Conservation (phyloP, 2,797 vertebrate species). For the Hoplostethus mediterraneus region DNA sequence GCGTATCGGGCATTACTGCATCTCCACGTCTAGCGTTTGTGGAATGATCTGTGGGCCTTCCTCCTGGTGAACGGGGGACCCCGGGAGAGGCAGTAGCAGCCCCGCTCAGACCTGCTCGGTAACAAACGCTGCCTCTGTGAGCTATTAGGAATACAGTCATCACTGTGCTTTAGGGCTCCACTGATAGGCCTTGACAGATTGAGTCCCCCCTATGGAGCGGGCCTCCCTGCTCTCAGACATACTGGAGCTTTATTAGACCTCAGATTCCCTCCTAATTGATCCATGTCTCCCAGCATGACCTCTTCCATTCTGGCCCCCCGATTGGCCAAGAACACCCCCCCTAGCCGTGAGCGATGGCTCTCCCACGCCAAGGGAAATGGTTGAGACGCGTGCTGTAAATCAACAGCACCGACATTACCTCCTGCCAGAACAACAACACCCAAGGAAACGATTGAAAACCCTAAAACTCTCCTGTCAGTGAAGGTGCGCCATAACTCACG, state of each 20-base stretch:
- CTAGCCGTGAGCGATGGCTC: background rate
- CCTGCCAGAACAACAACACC: conserved; percentile 52
- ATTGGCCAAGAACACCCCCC: conserved; percentile 31
- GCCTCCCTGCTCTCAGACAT: conserved; percentile 61
- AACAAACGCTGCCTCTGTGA: conserved; percentile 46
- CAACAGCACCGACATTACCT: conserved; percentile 26
- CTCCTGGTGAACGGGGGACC: conserved; percentile 14
- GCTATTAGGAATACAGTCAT: conserved; percentile 53
- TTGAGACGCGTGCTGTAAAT: conserved; percentile 57
- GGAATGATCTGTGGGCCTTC: conserved; percentile 6
- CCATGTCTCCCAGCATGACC: conserved; percentile 47
- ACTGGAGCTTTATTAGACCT: conserved; percentile 67
- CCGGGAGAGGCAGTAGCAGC: conserved; percentile 40
- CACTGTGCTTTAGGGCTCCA: conserved; percentile 53
- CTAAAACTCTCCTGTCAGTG: conserved; percentile 49
- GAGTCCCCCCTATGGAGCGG: conserved; percentile 55
- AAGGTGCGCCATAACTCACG: conserved; percentile 57
- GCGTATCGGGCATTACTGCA: conserved; percentile 15
- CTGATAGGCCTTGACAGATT: conserved; percentile 73
- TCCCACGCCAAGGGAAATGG: conserved; percentile 30
- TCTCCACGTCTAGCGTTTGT: conserved; percentile 22
- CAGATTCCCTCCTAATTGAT: conserved; percentile 57
- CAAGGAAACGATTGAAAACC: conserved; percentile 30
- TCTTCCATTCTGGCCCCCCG: background rate
- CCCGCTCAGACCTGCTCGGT: conserved; percentile 28